Base-by-base conservation (phyloP, 2,888 invertebrate genomes). In the Drosophila lacicola region DNA sequence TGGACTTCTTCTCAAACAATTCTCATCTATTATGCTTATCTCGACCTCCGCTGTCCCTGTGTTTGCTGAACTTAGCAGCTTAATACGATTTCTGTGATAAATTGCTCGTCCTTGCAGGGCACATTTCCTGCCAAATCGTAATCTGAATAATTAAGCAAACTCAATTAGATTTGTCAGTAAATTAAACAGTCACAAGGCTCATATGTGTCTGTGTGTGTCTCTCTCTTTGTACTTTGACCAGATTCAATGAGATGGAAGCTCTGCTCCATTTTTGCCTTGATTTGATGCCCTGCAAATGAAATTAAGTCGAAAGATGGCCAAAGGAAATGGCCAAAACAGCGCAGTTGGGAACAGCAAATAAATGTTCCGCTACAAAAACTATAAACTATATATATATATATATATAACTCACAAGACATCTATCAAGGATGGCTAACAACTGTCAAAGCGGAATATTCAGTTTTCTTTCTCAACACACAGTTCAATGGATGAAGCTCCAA, bases 111-210 rank as follows among this genome's bases (percentile, higher is more conserved):
- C 53, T 63, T 50, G 67, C 60, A 13, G 49, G 21, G 44, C 68
- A 21, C 67, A 63, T 66, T 78, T 70, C 54, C 66, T 61, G 66
- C 54, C 69, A 71, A 79, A 73, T 79, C 51, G 76, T 88, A 79
- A 88, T 82, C 76, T 82, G 71, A 85, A 88, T 85, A 82, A 82
- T 82, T 85, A 88, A 85, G 66, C 70, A 85, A 82, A 76, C 80
- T 76, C 88, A 82, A 85, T 85, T 88, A 84, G 85, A 82, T 79
- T 66, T 84, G 66, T 73, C 69, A 64, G 71, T 63, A 56, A 77
- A 74, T 71, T 55, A 77, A 77, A 53, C 67, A 62, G 46, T 46
- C 57, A 50, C 42, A 60, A n/a, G 54, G n/a, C 49, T 36, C 41
- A 45, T 33, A 51, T 36, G 39, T 42, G 8, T 37, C 44, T 47